These are phyloP conservation scores for Auanema sp. DNA, from an alignment of 2,888 invertebrate genomes.

Conservation along the genomic window DNA sequence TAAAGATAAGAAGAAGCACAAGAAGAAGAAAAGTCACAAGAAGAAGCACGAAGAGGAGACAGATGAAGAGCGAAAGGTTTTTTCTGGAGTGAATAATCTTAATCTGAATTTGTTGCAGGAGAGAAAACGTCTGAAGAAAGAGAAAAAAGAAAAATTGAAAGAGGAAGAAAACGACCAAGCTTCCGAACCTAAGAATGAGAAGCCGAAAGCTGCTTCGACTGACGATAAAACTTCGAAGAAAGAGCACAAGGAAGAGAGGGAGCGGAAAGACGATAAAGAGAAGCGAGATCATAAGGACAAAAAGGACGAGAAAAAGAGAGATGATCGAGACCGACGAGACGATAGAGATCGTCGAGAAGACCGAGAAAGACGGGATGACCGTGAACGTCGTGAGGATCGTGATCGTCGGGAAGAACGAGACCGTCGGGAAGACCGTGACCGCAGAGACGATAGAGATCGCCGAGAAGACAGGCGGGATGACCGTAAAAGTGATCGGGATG, in stretches of 20 bases:
- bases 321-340: slow-evolving; percentile 5
- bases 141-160: slow-evolving; percentile 19
- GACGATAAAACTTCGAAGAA: not conserved
- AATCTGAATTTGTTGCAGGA: slow-evolving; percentile 7
- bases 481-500: slow-evolving; percentile 9
- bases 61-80: too few relatives aligned
- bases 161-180: slow-evolving; percentile 5
- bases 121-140: slow-evolving; percentile 19
- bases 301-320: slow-evolving; percentile 9
- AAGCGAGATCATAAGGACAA: slow-evolving; percentile 3
- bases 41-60: slow-evolving; percentile 3
- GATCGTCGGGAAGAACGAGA: not conserved
- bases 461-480: slow-evolving; percentile 7
- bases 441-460: slow-evolving; percentile 1
- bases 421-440: not conserved
- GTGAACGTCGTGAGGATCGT: not conserved
- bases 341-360: slow-evolving; percentile 10
- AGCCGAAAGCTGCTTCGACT: not conserved
- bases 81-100: not conserved
- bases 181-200: not conserved
- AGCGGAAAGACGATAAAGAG: slow-evolving; percentile 1
- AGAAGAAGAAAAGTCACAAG: not conserved
- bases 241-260: slow-evolving; percentile 6
- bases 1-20: too few relatives aligned
- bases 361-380: slow-evolving; percentile 10